Evolutionary conservation across 2,888 invertebrate genomes (phyloP), one percentile per base, ranked within the genome.

Genomic region (Agriopis marginaria): DNA sequence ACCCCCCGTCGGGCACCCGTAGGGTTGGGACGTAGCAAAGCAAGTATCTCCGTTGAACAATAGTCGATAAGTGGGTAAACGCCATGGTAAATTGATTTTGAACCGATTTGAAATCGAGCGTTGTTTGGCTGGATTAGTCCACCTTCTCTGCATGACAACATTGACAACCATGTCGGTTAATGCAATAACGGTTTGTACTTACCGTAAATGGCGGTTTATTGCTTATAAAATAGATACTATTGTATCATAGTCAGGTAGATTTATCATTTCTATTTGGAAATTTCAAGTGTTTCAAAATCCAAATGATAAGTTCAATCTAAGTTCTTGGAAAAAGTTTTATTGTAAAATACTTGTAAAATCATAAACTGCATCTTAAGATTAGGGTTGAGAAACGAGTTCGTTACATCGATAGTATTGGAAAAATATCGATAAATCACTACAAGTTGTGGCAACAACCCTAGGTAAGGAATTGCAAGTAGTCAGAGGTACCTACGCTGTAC

Each of bases 1-100:
- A 89, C 93, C 93, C 92, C 93, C 93, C 90, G 92, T 89, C 84
- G 91, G 87, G 87, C 84, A 82, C 83, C 83, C 79, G 82, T 92
- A 93, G 93, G 91, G 94, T 88, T 93, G 94, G 90, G 93, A 91
- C 85, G 86, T 85, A 87, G 91, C 90, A 90, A 91, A 87, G 88
- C 87, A 78, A 86, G 86, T 88, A 86, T 89, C 86, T 86, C 84
- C 77, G 84, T 80, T 79, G 81, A 85, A 92, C 91, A 93, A 92
- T 91, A 82, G 86, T 91, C 92, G 92, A 92, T 92, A 94, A 93
- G 92, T 93, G 93, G 91, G 77, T 88, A 89, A 90, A 91, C 86
- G 88, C 86, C 84, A 90, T 86, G 90, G 85, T 89, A 89, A 93
- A 93, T 93, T 93, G 92, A 92, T 89, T 92, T 79, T 77, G 79